Evolutionary conservation across 2,113 vertebrate genomes (phyloP).

Genomic region (Micronycteris hirsuta): DNA sequence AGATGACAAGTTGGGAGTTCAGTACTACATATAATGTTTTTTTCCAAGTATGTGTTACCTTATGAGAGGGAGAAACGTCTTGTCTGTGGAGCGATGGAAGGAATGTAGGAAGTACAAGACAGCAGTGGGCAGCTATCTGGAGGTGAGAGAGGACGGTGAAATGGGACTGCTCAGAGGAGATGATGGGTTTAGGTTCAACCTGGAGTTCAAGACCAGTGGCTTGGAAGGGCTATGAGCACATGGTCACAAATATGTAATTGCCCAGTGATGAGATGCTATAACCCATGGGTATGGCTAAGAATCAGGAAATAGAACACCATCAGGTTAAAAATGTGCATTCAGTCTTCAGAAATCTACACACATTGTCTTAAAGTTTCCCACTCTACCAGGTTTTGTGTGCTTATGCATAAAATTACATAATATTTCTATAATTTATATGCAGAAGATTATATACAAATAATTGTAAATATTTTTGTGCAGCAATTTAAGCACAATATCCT

Average conservation of each 20-base stretch:
- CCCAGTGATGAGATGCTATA: neutral
- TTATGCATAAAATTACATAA: neutral
- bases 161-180: accelerated
- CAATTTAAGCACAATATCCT: neutral
- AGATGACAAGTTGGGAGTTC: neutral
- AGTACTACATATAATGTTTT: neutral
- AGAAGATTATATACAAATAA: neutral
- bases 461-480: neutral
- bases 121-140: neutral
- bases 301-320: neutral
- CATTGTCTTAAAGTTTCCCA: neutral
- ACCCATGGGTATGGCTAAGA: neutral
- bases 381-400: neutral
- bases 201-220: neutral
- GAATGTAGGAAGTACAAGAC: neutral
- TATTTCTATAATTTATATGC: neutral
- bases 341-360: neutral
- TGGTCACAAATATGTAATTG: neutral
- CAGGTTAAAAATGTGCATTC: neutral
- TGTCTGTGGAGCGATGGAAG: neutral
- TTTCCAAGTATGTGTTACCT: neutral
- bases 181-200: neutral
- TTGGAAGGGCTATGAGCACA: neutral
- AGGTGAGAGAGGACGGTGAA: neutral
- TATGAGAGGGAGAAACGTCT: neutral